Evolutionary conservation across 1,140 invertebrate species (phyloP).

Genomic region (Drusus annulatus): DNA sequence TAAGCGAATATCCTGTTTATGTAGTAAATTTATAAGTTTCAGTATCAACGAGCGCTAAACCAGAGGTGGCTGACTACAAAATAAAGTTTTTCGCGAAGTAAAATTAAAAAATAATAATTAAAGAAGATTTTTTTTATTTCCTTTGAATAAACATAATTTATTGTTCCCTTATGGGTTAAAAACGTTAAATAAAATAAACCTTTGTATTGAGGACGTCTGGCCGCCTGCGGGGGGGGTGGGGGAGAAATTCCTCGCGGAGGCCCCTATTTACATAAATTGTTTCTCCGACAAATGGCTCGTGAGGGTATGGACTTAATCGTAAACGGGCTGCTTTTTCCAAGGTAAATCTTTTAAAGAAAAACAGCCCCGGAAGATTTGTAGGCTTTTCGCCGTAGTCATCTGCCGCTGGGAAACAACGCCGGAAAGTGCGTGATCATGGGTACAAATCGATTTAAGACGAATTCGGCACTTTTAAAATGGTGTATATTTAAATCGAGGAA

Average conservation of each 20-base stretch:
- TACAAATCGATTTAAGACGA: too few species aligned
- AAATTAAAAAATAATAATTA: too few species aligned
- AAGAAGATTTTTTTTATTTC: too few species aligned
- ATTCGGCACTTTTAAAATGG: too few species aligned
- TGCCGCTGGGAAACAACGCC: not conserved
- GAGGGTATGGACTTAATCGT: conserved; percentile 32
- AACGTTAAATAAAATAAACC: conserved; percentile 29
- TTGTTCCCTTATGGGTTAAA: not conserved
- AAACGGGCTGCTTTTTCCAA: conserved; percentile 14
- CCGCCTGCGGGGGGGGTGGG: not conserved
- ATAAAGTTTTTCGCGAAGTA: not conserved
- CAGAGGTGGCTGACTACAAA: too few species aligned
- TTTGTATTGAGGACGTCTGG: conserved; percentile 15
- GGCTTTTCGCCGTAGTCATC: conserved; percentile 11
- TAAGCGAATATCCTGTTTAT: too few species aligned
- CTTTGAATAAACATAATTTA: not conserved
- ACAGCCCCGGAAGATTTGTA: conserved; percentile 22
- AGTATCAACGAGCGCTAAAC: too few species aligned
- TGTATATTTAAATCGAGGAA: too few species aligned
- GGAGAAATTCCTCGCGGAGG: conserved; percentile 1
- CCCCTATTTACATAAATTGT: conserved; percentile 41
- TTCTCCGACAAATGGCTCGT: conserved; percentile 39
- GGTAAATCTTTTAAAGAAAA: conserved; percentile 28
- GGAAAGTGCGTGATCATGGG: too few species aligned
- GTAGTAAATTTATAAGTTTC: too few species aligned